A percentile compares a stretch with the other conserved stretches of the same genome.
Evolutionary conservation across 2,797 vertebrate species (phyloP).

Genomic region (Chaetodon trifasciatus): DNA sequence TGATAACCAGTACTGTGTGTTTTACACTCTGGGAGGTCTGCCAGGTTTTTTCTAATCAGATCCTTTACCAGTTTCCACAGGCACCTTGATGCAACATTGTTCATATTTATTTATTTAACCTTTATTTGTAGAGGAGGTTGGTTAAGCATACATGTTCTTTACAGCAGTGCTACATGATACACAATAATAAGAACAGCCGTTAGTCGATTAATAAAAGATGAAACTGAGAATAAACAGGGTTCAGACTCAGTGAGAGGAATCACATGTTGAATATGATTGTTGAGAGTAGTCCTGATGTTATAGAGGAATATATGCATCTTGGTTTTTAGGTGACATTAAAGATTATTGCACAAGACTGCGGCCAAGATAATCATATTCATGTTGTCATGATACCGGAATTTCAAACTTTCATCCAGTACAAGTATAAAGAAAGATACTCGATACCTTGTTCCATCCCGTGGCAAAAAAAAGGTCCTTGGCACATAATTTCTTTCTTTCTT

Average conservation of each 20-base stretch:
- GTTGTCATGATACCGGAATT: too few species aligned
- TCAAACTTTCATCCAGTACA: too few species aligned
- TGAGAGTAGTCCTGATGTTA: background rate
- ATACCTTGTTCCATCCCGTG: too few species aligned
- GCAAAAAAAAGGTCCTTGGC: too few species aligned
- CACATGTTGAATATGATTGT: background rate
- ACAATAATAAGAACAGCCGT: background rate
- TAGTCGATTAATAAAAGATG: background rate
- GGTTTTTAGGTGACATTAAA: background rate
- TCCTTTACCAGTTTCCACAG: background rate
- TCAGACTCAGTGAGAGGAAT: background rate
- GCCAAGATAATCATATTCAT: too few species aligned
- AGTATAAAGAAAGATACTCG: too few species aligned
- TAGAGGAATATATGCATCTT: too few species aligned
- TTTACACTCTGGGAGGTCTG: slow-evolving; percentile 6
- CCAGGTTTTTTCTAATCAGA: slow-evolving; percentile 8
- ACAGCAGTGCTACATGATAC: background rate
- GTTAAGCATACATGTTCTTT: background rate
- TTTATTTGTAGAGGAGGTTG: background rate
- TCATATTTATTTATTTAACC: background rate
- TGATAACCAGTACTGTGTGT: background rate
- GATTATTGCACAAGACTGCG: background rate
- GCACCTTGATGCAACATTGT: slow-evolving; percentile 8
- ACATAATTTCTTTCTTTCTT: too few species aligned
- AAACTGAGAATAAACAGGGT: background rate